Evolutionary conservation across 2,797 vertebrate species (phyloP).

Genomic region (Muscicapa comitata): DNA sequence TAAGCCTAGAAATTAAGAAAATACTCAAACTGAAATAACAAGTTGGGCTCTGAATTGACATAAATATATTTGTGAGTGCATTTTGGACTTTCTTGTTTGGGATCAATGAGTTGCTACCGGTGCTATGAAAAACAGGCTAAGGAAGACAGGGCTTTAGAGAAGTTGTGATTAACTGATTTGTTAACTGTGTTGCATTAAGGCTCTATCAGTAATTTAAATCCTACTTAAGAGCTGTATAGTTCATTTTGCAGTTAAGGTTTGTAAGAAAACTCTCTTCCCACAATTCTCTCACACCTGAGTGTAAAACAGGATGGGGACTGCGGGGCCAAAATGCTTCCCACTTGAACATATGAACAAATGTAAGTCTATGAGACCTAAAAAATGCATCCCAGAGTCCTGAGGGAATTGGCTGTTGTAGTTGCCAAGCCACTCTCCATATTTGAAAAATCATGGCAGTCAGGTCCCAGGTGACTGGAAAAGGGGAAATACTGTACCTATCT

Average conservation of each 20-base stretch:
- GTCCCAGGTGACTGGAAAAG: neutral
- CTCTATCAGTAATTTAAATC: neutral
- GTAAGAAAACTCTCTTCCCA: neutral
- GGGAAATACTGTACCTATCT: neutral
- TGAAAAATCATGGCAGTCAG: neutral
- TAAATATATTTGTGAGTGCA: neutral
- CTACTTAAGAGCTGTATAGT: neutral
- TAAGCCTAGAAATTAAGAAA: neutral
- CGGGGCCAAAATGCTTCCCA: neutral
- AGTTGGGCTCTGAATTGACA: neutral
- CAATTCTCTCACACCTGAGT: too few relatives aligned
- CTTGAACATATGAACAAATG: neutral
- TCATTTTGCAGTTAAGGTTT: neutral
- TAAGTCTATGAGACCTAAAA: neutral
- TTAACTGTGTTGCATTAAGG: neutral
- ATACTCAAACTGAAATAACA: neutral
- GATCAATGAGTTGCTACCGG: neutral
- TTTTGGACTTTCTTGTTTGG: neutral
- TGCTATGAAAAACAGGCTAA: neutral
- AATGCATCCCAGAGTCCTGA: neutral
- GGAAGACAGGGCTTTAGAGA: neutral
- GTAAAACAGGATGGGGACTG: neutral
- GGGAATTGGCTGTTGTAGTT: neutral
- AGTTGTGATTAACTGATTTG: neutral
- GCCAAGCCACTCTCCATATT: neutral